Evolutionary conservation across 2,113 vertebrate species (phyloP).

Genomic region (Ameiurus melas): DNA sequence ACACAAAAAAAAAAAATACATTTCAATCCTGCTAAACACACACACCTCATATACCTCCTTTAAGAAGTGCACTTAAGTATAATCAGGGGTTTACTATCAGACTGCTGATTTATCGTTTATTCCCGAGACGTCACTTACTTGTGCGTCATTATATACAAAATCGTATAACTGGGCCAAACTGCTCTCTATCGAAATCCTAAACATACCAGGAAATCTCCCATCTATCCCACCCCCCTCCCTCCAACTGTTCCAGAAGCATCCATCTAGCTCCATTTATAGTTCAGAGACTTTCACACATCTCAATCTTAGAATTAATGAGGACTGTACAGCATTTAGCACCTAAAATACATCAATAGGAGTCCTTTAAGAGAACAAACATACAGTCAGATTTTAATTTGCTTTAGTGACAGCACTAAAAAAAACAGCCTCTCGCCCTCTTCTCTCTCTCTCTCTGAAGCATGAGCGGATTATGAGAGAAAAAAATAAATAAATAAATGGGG

Average conservation of each 20-base stretch:
- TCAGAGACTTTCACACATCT: background rate
- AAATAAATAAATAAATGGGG: slow-evolving; percentile 49
- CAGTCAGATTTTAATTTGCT: slow-evolving; percentile 4
- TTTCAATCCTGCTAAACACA: slow-evolving; percentile 3
- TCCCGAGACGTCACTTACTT: background rate
- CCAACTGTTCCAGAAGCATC: background rate
- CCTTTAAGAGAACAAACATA: slow-evolving; percentile 7
- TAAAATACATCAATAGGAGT: slow-evolving; percentile 20
- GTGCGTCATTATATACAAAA: slow-evolving; percentile 6
- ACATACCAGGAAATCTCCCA: background rate
- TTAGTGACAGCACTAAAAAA: background rate
- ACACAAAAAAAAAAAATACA: background rate
- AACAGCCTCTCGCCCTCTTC: background rate
- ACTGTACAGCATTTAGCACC: slow-evolving; percentile 26
- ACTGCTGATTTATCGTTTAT: background rate
- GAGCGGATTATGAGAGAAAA: slow-evolving; percentile 70
- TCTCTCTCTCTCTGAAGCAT: slow-evolving; percentile 66
- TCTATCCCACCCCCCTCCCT: rapidly evolving
- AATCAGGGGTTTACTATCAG: background rate
- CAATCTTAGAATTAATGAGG: background rate
- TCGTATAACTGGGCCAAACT: background rate
- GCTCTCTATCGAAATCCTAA: slow-evolving; percentile 3
- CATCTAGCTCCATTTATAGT: background rate
- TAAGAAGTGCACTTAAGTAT: slow-evolving; percentile 57
- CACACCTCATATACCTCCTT: slow-evolving; percentile 37